Evolutionary conservation across 2,113 vertebrate species (phyloP).

Genomic region (Notothenia coriiceps): DNA sequence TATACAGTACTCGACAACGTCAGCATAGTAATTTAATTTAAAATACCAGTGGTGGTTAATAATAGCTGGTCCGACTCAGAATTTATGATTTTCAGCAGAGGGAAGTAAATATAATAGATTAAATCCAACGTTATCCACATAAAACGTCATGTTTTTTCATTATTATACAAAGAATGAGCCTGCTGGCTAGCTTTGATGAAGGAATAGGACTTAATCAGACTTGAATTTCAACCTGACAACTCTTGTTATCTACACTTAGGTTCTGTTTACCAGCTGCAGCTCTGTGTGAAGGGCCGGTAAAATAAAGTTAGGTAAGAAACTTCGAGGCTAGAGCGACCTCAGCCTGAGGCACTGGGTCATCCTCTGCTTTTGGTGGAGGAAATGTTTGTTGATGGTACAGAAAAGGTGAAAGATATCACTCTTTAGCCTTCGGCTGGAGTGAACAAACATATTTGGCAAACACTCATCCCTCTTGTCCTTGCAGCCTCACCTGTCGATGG

Average conservation of each 20-base stretch:
- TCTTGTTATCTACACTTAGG: not conserved
- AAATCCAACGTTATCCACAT: slow-evolving; percentile 2
- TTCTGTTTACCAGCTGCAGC: not conserved
- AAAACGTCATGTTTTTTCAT: slow-evolving; percentile 20
- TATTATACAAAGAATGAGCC: slow-evolving; percentile 11
- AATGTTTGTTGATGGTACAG: slow-evolving; percentile 39
- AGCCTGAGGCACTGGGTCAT: slow-evolving; percentile 33
- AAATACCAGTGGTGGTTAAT: not conserved
- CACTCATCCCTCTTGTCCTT: slow-evolving; percentile 35
- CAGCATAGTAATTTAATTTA: slow-evolving; percentile 22
- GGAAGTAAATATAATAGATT: not conserved
- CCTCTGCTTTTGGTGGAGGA: slow-evolving; percentile 3
- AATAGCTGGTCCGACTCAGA: not conserved
- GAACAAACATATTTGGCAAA: slow-evolving; percentile 54
- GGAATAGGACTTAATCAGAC: no score
- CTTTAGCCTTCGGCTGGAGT: slow-evolving; percentile 31
- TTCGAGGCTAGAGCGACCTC: slow-evolving; percentile 2
- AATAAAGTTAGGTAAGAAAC: slow-evolving; percentile 37
- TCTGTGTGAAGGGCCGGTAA: not conserved
- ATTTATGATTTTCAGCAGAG: slow-evolving; percentile 4
- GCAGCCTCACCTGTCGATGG: slow-evolving; percentile 26
- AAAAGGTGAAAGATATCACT: slow-evolving; percentile 40
- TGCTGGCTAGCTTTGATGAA: not conserved
- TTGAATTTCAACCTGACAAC: not conserved
- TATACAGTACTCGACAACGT: slow-evolving; percentile 8